Percentiles rank a stretch among this genome's conserved stretches.
Conservation (phyloP, 1,140 invertebrate genomes). For the Formica exsecta region DNA sequence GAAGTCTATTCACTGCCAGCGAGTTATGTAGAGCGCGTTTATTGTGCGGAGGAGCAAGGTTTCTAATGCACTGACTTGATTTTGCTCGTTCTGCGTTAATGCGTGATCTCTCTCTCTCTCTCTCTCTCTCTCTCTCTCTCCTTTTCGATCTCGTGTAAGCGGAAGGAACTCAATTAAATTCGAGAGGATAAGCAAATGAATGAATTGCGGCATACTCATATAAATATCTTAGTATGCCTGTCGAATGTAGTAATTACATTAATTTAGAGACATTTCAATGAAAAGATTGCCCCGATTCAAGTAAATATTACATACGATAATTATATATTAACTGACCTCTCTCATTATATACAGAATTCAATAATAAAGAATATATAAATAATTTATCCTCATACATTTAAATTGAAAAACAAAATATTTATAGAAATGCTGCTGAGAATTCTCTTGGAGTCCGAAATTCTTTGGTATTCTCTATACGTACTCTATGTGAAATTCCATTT, state of each 20-base stretch:
- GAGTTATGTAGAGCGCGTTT: conserved; percentile 36
- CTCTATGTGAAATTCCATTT: conserved; percentile 47
- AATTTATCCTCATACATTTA: not conserved
- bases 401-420: not conserved
- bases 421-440: not conserved
- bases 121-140: not conserved
- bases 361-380: not conserved
- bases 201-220: not conserved
- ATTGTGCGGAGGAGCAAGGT: conserved; percentile 9
- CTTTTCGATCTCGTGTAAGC: not conserved
- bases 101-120: conserved; percentile 36
- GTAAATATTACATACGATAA: too few species aligned
- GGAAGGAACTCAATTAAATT: conserved; percentile 30
- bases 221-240: not conserved
- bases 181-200: not conserved
- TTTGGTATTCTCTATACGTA: conserved; percentile 27
- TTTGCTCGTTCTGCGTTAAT: conserved; percentile 42
- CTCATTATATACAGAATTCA: too few species aligned
- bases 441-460: not conserved
- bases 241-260: not conserved
- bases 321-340: too few species aligned
- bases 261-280: not conserved
- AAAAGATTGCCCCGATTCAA: too few species aligned
- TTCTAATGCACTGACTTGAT: conserved; percentile 43
- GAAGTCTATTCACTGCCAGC: conserved; percentile 39